Evolutionary conservation across 2,113 vertebrate species (phyloP).

Genomic region (Phodopus roborovskii): DNA sequence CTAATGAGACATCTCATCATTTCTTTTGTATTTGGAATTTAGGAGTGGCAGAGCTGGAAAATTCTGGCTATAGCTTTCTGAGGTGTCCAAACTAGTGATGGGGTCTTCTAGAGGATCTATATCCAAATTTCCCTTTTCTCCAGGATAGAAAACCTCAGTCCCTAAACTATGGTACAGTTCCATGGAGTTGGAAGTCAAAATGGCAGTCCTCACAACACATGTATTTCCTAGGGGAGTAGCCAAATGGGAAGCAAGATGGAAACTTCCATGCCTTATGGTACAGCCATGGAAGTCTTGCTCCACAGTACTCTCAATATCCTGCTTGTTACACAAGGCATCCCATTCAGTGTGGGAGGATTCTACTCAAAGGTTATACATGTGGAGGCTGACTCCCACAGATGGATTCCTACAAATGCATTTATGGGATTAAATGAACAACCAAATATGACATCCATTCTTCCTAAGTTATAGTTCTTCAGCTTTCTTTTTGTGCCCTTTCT

Average conservation of each 20-base stretch:
- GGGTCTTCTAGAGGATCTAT: neutral
- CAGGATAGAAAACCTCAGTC: neutral
- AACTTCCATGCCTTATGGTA: neutral
- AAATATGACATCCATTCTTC: neutral
- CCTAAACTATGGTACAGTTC: neutral
- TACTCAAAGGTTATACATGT: neutral
- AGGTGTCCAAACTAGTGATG: neutral
- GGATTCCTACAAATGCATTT: neutral
- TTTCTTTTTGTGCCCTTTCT: neutral
- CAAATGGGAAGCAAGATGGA: neutral
- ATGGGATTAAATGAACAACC: neutral
- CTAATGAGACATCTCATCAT: neutral
- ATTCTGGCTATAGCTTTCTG: neutral
- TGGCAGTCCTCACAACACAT: neutral
- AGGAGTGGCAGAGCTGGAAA: neutral
- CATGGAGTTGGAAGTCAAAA: neutral
- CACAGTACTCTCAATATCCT: neutral
- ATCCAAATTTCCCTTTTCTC: neutral
- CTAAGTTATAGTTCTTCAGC: neutral
- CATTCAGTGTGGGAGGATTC: no score
- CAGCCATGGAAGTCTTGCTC: neutral
- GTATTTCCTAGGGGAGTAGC: neutral
- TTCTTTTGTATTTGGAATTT: neutral
- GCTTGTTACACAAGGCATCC: no score
- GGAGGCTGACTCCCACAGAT: neutral